Conservation (phyloP, 2,113 vertebrate genomes). For the Sinocyclocheilus grahami region DNA sequence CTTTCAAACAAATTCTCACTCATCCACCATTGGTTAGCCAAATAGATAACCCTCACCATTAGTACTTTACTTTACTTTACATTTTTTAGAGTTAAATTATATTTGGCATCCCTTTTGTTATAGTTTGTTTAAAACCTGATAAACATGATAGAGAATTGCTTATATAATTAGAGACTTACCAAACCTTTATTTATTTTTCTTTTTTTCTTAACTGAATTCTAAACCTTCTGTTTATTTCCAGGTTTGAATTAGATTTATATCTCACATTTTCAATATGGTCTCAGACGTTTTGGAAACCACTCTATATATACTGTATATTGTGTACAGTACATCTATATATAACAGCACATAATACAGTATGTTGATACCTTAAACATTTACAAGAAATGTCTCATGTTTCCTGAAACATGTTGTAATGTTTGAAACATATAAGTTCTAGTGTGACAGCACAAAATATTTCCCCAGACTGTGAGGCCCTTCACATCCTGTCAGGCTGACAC, state of each 20-base stretch:
- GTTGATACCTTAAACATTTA: not conserved
- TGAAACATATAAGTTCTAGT: slow-evolving; percentile 9
- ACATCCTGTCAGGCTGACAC: slow-evolving; percentile 23
- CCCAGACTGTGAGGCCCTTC: slow-evolving; percentile 7
- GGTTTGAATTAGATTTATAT: not conserved
- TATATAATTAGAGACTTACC: no score
- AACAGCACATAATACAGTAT: slow-evolving; percentile 8
- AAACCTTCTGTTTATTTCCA: not conserved
- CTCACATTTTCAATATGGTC: not conserved
- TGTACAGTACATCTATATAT: not conserved
- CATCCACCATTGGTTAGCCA: no score
- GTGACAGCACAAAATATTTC: slow-evolving; percentile 11
- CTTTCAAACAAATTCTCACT: no score
- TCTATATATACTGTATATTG: not conserved
- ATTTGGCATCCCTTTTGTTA: no score
- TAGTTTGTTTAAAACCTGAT: not conserved
- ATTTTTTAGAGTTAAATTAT: no score
- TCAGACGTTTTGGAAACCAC: not conserved
- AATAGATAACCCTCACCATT: no score
- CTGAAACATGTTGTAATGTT: slow-evolving; percentile 13
- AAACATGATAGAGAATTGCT: no score
- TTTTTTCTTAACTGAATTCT: not conserved
- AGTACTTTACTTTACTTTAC: no score
- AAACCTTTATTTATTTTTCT: no score
- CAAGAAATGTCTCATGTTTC: slow-evolving; percentile 10